A percentile compares a stretch with the other conserved stretches of the same genome.
These are phyloP conservation scores for Coryphaenoides rupestris DNA, from an alignment of 2,113 vertebrate species.

Conservation along the genomic window DNA sequence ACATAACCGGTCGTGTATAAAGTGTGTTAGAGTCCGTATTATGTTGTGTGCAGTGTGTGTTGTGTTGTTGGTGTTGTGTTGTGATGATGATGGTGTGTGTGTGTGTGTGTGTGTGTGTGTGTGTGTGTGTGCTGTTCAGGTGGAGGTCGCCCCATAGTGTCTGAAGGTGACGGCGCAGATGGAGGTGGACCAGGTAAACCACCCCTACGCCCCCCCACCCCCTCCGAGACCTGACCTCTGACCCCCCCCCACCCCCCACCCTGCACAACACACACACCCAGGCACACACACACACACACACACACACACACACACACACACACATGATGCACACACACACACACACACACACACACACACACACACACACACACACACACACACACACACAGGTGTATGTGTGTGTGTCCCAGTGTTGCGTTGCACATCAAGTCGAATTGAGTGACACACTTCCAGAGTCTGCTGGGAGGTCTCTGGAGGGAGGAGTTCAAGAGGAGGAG, in stretches of 20 bases:
- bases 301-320: slow-evolving; percentile 8
- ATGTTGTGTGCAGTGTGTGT: too few species aligned
- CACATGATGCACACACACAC: slow-evolving; percentile 9
- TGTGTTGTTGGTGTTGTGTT: too few species aligned
- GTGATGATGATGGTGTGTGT: too few species aligned
- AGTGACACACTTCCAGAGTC: background rate
- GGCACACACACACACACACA: slow-evolving; percentile 6
- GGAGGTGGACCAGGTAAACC: slow-evolving; percentile 52
- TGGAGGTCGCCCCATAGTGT: slow-evolving; percentile 42
- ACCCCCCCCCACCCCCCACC: background rate
- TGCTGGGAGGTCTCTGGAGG: slow-evolving; percentile 26
- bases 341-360: background rate
- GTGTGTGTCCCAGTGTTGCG: background rate
- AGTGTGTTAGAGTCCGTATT: too few species aligned
- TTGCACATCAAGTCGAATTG: background rate
- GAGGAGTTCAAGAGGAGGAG: slow-evolving; percentile 24
- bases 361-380: background rate
- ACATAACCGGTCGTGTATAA: too few species aligned
- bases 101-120: too few species aligned
- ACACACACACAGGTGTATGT: too few species aligned
- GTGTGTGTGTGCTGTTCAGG: slow-evolving; percentile 22
- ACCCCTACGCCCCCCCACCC: slow-evolving; percentile 31
- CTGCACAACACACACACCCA: slow-evolving; percentile 3
- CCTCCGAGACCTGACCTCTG: background rate
- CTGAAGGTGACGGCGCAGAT: slow-evolving; percentile 36